Conservation (phyloP, 2,888 invertebrate genomes). For the Eupeodes luniger region DNA sequence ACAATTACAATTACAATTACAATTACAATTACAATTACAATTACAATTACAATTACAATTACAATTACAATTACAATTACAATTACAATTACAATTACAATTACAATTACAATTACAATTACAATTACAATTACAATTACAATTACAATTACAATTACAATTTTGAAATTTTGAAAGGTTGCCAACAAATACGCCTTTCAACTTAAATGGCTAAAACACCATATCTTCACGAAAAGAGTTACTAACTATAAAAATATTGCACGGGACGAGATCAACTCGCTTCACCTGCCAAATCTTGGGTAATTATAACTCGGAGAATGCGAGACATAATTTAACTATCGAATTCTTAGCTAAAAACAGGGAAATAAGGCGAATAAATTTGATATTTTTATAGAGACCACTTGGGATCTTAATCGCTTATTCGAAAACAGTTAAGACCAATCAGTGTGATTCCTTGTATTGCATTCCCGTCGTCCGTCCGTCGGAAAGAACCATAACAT, state of each 20-base stretch:
- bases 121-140: too few relatives aligned
- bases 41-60: constrained; percentile 1
- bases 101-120: background rate
- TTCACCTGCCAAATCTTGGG: constrained; percentile 22
- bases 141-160: too few relatives aligned
- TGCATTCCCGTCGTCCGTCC: constrained; percentile 36
- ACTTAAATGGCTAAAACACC: background rate
- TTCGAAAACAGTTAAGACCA: constrained; percentile 62
- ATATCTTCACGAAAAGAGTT: background rate
- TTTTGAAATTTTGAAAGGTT: background rate
- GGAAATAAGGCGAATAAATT: constrained; percentile 67
- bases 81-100: constrained; percentile 1
- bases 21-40: constrained; percentile 1
- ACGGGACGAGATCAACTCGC: constrained; percentile 52
- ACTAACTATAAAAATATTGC: constrained; percentile 60
- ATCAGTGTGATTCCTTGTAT: constrained; percentile 41
- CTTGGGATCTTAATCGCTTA: constrained; percentile 52
- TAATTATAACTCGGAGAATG: constrained; percentile 60
- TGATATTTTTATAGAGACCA: constrained; percentile 66
- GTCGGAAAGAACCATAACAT: constrained; percentile 2
- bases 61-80: constrained; percentile 1
- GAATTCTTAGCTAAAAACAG: constrained; percentile 44
- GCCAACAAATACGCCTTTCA: constrained; percentile 2
- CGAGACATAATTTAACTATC: constrained; percentile 60
- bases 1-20: constrained; percentile 1